Percentiles rank a stretch among this genome's conserved stretches.
These are phyloP conservation scores for Macrobrachium nipponense DNA, from an alignment of 1,140 invertebrate species.

Conservation along the genomic window DNA sequence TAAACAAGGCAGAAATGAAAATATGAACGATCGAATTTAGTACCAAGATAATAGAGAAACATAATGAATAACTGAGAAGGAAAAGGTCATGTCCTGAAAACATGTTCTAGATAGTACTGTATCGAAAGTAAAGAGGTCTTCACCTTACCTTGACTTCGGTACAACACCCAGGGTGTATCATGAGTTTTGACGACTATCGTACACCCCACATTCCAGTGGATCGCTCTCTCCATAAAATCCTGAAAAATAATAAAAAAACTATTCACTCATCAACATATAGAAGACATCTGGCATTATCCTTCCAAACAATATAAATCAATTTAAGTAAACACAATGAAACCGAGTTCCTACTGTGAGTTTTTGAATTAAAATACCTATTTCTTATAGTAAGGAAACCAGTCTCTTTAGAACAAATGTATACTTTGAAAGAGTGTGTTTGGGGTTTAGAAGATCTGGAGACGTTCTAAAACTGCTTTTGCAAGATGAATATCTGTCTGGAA, in stretches of 20 bases:
- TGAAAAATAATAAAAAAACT: conserved; percentile 5
- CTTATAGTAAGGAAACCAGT: no score
- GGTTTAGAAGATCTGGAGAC: no score
- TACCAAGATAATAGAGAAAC: background rate
- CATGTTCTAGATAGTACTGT: no score
- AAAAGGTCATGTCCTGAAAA: background rate
- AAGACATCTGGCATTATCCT: background rate
- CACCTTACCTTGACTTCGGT: conserved; percentile 40
- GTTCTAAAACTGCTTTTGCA: no score
- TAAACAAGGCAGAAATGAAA: background rate
- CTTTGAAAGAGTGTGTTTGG: no score
- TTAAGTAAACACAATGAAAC: background rate
- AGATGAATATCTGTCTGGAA: no score
- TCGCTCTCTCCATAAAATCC: conserved; percentile 64
- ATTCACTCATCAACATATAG: background rate
- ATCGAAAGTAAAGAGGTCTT: no score
- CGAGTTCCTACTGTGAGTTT: background rate
- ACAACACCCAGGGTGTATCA: conserved; percentile 57
- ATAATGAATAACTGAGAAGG: background rate
- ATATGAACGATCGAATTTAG: background rate
- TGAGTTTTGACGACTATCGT: conserved; percentile 63
- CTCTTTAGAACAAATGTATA: no score
- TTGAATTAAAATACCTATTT: no score
- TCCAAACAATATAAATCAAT: background rate
- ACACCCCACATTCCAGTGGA: conserved; percentile 56